A percentile compares a stretch with the other conserved stretches of the same genome.
Evolutionary conservation across 2,113 vertebrate species (phyloP).

Genomic region (Scolopax mira): DNA sequence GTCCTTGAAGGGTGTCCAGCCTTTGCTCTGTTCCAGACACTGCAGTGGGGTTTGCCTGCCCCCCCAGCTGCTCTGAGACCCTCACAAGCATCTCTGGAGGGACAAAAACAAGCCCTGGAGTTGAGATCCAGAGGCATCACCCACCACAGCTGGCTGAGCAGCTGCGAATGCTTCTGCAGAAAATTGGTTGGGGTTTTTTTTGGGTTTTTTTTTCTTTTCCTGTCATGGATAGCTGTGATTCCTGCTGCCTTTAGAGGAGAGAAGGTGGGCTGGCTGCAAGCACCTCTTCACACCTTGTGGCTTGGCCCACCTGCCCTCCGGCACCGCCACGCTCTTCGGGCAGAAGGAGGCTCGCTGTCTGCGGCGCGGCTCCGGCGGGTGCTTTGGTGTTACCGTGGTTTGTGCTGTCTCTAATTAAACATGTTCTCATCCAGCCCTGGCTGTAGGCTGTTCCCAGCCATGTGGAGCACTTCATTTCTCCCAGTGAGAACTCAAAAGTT

Average conservation of each 20-base stretch:
- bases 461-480: background rate
- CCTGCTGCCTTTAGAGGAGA: background rate
- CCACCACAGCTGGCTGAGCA: background rate
- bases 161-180: background rate
- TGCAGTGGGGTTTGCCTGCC: background rate
- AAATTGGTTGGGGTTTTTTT: background rate
- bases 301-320: background rate
- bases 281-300: background rate
- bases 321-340: background rate
- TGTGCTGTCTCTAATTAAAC: constrained; percentile 8
- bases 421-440: background rate
- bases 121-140: background rate
- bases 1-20: background rate
- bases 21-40: background rate
- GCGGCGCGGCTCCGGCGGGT: background rate
- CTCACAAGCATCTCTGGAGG: background rate
- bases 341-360: background rate
- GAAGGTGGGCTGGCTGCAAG: background rate
- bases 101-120: background rate
- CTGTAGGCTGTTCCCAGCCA: background rate
- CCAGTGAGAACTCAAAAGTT: background rate
- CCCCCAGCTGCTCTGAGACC: background rate
- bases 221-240: background rate
- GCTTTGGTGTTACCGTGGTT: background rate
- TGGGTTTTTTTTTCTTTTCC: too few species aligned